Percentiles rank a stretch among this genome's conserved stretches.
These are phyloP conservation scores for Hemicordylus capensis DNA, from an alignment of 2,113 vertebrate species.

Conservation along the genomic window DNA sequence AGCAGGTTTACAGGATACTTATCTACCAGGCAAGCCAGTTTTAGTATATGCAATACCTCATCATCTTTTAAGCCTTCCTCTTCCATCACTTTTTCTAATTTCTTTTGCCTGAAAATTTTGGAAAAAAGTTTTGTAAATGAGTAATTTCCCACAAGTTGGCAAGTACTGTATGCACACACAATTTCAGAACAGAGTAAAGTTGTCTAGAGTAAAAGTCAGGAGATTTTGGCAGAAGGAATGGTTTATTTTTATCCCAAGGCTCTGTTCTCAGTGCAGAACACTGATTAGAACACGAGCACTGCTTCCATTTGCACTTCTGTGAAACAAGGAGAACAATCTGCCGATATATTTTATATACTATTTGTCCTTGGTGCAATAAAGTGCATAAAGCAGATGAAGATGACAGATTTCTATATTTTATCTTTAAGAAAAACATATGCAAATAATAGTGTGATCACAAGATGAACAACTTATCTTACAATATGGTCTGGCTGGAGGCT, in stretches of 20 bases:
- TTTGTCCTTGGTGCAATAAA: background rate
- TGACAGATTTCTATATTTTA: background rate
- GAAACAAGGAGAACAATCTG: background rate
- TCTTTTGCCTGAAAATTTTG: slow-evolving; percentile 86
- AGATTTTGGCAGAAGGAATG: background rate
- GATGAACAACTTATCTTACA: background rate
- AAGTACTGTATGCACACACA: background rate
- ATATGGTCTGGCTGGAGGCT: background rate
- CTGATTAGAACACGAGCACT: background rate
- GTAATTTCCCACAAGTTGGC: background rate
- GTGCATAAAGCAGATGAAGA: too few relatives aligned
- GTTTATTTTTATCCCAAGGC: too few relatives aligned
- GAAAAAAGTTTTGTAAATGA: slow-evolving; percentile 11
- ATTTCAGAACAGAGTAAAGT: background rate
- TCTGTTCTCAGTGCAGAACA: background rate
- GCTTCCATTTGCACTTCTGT: background rate
- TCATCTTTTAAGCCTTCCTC: slow-evolving; percentile 97
- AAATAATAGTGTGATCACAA: background rate
- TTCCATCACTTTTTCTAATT: slow-evolving; percentile 98
- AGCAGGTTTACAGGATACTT: too few relatives aligned
- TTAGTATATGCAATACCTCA: slow-evolving; percentile 81
- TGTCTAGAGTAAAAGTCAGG: background rate
- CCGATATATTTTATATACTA: background rate
- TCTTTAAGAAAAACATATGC: background rate
- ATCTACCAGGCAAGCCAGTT: background rate